Conservation (phyloP, 2,797 vertebrate genomes). For the Oreonectes daqikongensis region DNA sequence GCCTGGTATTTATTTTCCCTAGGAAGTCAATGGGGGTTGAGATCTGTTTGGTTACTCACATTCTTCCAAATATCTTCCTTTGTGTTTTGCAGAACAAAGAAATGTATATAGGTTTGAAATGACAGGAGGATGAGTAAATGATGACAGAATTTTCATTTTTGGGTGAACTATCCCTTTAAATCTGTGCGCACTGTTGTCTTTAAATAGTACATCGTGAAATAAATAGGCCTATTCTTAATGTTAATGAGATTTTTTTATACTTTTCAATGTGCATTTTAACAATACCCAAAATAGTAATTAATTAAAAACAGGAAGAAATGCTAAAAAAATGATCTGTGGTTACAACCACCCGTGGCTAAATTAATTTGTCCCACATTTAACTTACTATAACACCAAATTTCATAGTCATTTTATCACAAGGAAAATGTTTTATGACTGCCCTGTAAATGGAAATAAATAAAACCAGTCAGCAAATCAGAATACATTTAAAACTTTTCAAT, state of each 20-base stretch:
- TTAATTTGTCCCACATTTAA: not conserved
- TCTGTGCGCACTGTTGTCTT: not conserved
- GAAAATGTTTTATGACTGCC: not conserved
- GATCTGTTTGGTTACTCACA: too few relatives aligned
- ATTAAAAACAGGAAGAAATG: too few relatives aligned
- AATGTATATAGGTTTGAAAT: too few relatives aligned
- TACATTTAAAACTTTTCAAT: constrained; percentile 15
- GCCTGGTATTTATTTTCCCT: too few relatives aligned
- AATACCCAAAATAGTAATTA: not conserved
- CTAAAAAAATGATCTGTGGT: not conserved
- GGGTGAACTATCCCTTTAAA: too few relatives aligned
- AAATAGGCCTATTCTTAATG: not conserved
- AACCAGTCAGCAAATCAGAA: not conserved
- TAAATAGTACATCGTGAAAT: not conserved
- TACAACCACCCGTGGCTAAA: not conserved
- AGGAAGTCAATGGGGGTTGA: too few relatives aligned
- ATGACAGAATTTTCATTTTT: too few relatives aligned
- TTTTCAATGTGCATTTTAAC: not conserved
- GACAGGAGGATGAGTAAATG: too few relatives aligned
- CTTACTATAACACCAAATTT: not conserved
- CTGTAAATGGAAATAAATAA: not conserved
- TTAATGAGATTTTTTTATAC: not conserved
- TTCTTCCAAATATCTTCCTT: too few relatives aligned
- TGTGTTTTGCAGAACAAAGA: too few relatives aligned
- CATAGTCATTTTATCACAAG: not conserved